Percentiles rank a stretch among this genome's conserved stretches.
These are phyloP conservation scores for Lysandra bellargus DNA, from an alignment of 2,888 invertebrate genomes.

Conservation along the genomic window DNA sequence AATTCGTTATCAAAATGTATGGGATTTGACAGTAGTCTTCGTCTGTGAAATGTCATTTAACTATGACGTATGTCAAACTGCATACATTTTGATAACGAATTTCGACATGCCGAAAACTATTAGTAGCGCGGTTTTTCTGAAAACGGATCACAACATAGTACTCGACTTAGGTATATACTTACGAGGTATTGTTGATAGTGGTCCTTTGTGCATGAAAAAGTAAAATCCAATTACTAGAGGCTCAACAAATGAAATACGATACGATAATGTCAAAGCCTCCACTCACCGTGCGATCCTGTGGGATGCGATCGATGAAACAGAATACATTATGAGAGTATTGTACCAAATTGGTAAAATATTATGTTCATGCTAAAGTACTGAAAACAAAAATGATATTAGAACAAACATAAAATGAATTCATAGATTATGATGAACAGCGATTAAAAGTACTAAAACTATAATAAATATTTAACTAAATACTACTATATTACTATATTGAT, in stretches of 20 bases:
- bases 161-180: constrained; percentile 46
- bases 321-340: constrained; percentile 38
- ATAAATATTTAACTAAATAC: background rate
- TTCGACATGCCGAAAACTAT: background rate
- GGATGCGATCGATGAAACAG: constrained; percentile 45
- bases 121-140: background rate
- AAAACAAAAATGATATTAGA: background rate
- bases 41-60: no score
- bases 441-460: background rate
- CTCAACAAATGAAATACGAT: constrained; percentile 33
- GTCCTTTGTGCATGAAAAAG: constrained; percentile 71
- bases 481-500: no score
- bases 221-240: constrained; percentile 42
- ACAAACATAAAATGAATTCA: background rate
- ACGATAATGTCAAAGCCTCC: constrained; percentile 36
- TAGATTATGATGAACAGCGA: background rate
- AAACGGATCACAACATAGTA: constrained; percentile 4
- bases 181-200: constrained; percentile 66
- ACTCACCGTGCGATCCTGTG: constrained; percentile 73
- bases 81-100: no score
- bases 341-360: constrained; percentile 24
- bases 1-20: no score
- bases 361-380: background rate
- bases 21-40: no score
- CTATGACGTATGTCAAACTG: no score